Percentiles rank a stretch among this genome's conserved stretches.
Evolutionary conservation across 2,797 vertebrate species (phyloP).

Genomic region (Rhinoraja longicauda): DNA sequence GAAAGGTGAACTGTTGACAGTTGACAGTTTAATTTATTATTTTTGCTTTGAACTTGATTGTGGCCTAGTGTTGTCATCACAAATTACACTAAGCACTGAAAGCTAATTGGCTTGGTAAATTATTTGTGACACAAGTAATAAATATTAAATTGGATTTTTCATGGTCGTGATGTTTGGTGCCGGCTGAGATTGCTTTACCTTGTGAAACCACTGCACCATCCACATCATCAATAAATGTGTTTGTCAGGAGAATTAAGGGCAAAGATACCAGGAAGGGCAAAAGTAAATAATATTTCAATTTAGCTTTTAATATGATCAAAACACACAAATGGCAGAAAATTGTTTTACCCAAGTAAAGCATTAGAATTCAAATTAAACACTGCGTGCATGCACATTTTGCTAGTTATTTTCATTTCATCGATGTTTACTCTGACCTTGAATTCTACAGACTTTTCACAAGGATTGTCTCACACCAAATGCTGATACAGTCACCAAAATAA

Average conservation of each 20-base stretch:
- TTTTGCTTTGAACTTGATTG: slow-evolving; percentile 31
- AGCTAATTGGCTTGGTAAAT: slow-evolving; percentile 35
- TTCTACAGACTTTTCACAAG: not conserved
- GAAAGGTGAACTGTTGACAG: slow-evolving; percentile 17
- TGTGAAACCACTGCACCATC: not conserved
- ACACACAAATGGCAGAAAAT: not conserved
- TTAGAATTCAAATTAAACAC: not conserved
- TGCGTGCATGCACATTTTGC: no score
- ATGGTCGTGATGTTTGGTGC: not conserved
- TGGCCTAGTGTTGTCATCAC: slow-evolving; percentile 13
- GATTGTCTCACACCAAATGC: not conserved
- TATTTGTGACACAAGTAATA: slow-evolving; percentile 35
- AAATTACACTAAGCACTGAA: slow-evolving; percentile 22
- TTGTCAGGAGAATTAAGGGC: not conserved
- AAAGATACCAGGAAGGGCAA: not conserved
- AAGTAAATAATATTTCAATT: slow-evolving; percentile 22
- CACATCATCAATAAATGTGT: not conserved
- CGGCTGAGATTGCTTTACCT: slow-evolving; percentile 1
- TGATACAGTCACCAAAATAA: not conserved
- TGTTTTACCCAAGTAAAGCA: not conserved
- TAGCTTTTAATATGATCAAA: not conserved
- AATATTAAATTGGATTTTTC: slow-evolving; percentile 37
- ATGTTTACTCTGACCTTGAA: not conserved
- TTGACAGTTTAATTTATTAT: slow-evolving; percentile 17
- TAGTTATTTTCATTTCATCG: not conserved